Evolutionary conservation across 2,888 invertebrate species (phyloP), one percentile per base, ranked within the genome.

Genomic region (Ferrisia virgata): DNA sequence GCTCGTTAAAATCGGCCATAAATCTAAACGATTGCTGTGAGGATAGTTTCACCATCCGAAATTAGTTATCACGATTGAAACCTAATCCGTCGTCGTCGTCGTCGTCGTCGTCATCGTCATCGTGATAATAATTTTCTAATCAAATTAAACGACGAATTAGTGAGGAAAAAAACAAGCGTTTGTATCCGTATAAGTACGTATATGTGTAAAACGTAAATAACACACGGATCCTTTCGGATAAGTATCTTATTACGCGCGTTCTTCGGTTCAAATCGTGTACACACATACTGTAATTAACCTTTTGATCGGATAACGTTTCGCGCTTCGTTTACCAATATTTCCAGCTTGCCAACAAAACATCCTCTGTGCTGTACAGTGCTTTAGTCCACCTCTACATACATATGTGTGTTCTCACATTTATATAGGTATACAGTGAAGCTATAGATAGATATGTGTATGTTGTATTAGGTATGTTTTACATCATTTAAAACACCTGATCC

Each of bases 81-180:
- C 28, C 28, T 28, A 64, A 64, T 53, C 53, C 53, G 53, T 53
- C 64, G 28, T 28, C 13, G n/a, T n/a, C n/a, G n/a, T n/a, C n/a
- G n/a, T n/a, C n/a, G n/a, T n/a, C n/a, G n/a, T n/a, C n/a, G n/a
- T n/a, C n/a, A n/a, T n/a, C 53, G 22, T 22, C 53, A 53, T 53
- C 53, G n/a, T n/a, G 64, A 64, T 64, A 64, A 64, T 64, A 64
- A 64, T 64, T 64, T 64, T 64, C 64, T 28, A 64, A 64, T 64
- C 64, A 64, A 64, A 64, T 64, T 64, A 64, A 58, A 64, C 64
- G 64, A 28, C 64, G 64, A 64, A 64, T 64, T 64, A 64, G 64
- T 28, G 28, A 28, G 15, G 11, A 58, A 25, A 53, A 64, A 25
- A 64, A 28, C 25, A 64, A 64, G 6, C 64, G 47, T 47, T 15